These are phyloP conservation scores for Drosophila limbata DNA, from an alignment of 2,888 invertebrate genomes.

Conservation along the genomic window DNA sequence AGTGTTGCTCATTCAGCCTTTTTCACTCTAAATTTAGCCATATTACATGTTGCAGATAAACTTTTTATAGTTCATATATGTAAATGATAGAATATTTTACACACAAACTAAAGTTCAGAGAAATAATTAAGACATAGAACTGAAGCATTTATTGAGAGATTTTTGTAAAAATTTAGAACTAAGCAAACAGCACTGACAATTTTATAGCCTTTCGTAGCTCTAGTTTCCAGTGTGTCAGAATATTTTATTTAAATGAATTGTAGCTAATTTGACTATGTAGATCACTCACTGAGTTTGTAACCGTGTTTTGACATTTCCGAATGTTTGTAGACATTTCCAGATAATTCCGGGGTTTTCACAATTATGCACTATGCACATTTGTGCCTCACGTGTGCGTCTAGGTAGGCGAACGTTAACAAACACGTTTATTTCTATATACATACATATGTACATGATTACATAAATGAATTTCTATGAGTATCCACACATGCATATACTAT, in stretches of 20 bases:
- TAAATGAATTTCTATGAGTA: neutral
- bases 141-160: too few species aligned
- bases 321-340: constrained; percentile 17
- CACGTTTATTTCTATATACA: too few species aligned
- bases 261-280: neutral
- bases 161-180: too few species aligned
- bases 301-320: constrained; percentile 34
- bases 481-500: neutral
- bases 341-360: constrained; percentile 21
- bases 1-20: constrained; percentile 28
- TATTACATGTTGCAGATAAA: neutral
- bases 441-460: too few species aligned
- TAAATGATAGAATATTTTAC: too few species aligned
- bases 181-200: constrained; percentile 21
- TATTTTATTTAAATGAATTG: neutral
- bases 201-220: constrained; percentile 2
- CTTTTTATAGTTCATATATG: neutral
- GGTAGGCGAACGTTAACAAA: constrained; percentile 3
- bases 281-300: constrained; percentile 11
- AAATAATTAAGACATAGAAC: too few species aligned
- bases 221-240: neutral
- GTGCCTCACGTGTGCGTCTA: constrained; percentile 31
- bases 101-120: too few species aligned
- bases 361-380: constrained; percentile 12
- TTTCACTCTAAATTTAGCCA: constrained; percentile 1